Base-by-base conservation (phyloP, 1,140 invertebrate genomes). In the Zaprionus lachaisei region DNA sequence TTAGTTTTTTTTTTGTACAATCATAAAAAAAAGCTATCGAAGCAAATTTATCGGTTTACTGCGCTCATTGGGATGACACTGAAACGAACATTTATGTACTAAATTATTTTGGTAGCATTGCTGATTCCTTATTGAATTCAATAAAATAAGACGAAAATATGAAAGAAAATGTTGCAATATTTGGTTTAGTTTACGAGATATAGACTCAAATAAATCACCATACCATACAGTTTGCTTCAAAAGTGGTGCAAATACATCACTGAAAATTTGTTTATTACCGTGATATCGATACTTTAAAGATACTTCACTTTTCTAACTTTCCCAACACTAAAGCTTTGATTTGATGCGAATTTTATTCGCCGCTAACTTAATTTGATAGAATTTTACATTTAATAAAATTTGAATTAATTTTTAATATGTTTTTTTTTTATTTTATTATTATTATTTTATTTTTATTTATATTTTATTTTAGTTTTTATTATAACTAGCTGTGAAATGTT, bases 281-380 rank as follows among this genome's bases (percentile, higher is more conserved):
- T 15, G 14, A n/a, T 41, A 47, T 47, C 41, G 41, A 47, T 47
- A 47, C 9, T 47, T 17, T 47, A 9, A 17, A 44, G 6, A 2
- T 44, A 47, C 6, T 47, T 41, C 38, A 15, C 15, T 47, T 0
- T 47, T 47, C n/a, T 4, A 0, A 34, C 31, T 47, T 47, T 9
- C 7, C 17, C n/a, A 41, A 15, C 4, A 38, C 12, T 38, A 15
- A 4, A 15, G 15, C 38, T n/a, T n/a, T 15, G 0, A n/a, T 41
- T n/a, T n/a, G 15, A 15, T 41, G 38, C 2, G 1, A 41, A 41
- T 7, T 6, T 41, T 7, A n/a, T 41, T 41, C 4, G 5, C 5
- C 15, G 15, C 0, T n/a, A n/a, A 7, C 0, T 15, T n/a, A 7
- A n/a, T n/a, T 41, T n/a, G 5, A 1, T n/a, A n/a, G 3, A 34